These are phyloP conservation scores for Channa argus DNA, from an alignment of 2,113 vertebrate species.

Conservation along the genomic window DNA sequence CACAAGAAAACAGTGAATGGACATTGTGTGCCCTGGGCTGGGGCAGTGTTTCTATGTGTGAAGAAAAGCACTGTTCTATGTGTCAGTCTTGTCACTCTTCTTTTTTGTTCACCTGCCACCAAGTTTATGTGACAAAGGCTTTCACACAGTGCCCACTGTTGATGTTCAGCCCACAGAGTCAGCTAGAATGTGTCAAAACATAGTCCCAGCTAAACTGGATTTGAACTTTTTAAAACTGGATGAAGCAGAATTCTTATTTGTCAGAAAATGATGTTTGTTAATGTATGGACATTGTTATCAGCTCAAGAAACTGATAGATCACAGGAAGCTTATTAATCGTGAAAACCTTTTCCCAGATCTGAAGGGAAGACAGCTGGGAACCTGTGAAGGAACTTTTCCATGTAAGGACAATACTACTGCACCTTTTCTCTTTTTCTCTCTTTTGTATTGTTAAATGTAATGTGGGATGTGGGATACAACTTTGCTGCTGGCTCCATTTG, in stretches of 20 bases:
- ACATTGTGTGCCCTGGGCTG: conserved; percentile 17
- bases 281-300: conserved; percentile 16
- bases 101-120: conserved; percentile 23
- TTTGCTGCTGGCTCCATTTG: background rate
- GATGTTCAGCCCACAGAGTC: background rate
- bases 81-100: conserved; percentile 10
- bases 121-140: conserved; percentile 12
- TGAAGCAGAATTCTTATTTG: background rate
- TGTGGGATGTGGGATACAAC: background rate
- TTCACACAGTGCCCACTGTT: conserved; percentile 11
- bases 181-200: conserved; percentile 22
- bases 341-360: background rate
- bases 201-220: conserved; percentile 5
- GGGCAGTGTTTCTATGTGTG: background rate
- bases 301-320: background rate
- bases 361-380: background rate
- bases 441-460: conserved; percentile 10
- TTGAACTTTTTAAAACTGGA: conserved; percentile 20
- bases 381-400: conserved; percentile 4
- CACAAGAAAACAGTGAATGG: conserved; percentile 8
- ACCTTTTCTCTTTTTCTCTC: conserved; percentile 33
- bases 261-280: background rate
- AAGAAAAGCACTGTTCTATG: conserved; percentile 8
- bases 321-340: too few species aligned
- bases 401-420: conserved; percentile 61